Percentiles rank a stretch among this genome's conserved stretches.
Conservation (phyloP, 2,113 vertebrate genomes). For the Cyanocitta stelleri region DNA sequence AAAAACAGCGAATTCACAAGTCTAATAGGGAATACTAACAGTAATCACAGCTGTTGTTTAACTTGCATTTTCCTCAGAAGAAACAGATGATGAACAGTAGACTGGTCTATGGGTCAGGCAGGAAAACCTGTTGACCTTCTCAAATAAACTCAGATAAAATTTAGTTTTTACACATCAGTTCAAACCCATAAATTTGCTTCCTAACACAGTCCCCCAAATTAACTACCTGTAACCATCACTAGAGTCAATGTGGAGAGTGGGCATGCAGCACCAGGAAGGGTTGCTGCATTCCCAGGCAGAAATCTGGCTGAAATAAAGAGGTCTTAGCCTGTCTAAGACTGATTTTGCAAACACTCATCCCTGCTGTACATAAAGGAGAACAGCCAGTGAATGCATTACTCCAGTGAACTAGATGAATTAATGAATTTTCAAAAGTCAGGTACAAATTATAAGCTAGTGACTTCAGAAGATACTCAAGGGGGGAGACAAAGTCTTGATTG, state of each 20-base stretch:
- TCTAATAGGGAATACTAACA: neutral
- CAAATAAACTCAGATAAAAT: neutral
- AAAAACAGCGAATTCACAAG: neutral
- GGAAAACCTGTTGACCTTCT: neutral
- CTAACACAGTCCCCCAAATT: neutral
- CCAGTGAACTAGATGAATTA: neutral
- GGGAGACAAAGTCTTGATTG: neutral
- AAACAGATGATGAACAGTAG: neutral
- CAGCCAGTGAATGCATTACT: neutral
- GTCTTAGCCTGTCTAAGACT: neutral
- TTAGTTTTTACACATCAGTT: neutral
- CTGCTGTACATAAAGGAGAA: neutral
- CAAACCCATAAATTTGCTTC: neutral
- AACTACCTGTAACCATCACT: neutral
- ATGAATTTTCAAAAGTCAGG: neutral
- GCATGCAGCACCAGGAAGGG: neutral
- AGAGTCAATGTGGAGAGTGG: neutral
- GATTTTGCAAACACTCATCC: neutral
- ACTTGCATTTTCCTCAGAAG: neutral
- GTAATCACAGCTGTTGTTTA: neutral
- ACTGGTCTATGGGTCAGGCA: neutral
- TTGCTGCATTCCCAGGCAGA: neutral
- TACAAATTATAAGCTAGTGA: neutral
- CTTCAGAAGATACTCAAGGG: neutral
- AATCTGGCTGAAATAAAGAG: neutral